These are phyloP conservation scores for Melanophora roralis DNA, from an alignment of 2,888 invertebrate species.

Conservation along the genomic window DNA sequence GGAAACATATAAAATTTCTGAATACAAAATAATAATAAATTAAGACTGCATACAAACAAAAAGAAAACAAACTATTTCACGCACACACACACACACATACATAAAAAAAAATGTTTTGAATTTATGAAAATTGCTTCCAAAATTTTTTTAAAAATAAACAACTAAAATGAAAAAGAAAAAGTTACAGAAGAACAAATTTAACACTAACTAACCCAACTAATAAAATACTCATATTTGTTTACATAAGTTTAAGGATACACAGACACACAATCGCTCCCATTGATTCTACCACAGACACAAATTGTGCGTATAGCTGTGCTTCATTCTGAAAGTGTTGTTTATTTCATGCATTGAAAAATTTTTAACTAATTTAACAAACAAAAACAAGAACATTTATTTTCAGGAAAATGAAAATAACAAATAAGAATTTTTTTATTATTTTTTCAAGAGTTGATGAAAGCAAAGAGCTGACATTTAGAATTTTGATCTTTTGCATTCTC, in stretches of 20 bases:
- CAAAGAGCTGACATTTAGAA: too few species aligned
- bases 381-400: conserved; percentile 19
- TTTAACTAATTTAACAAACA: conserved; percentile 8
- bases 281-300: conserved; percentile 32
- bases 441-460: not conserved
- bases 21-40: conserved; percentile 45
- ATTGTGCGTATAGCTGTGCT: not conserved
- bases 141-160: conserved; percentile 34
- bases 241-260: not conserved
- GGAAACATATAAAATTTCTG: conserved; percentile 38
- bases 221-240: conserved; percentile 25
- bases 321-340: too few species aligned
- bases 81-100: too few species aligned
- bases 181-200: conserved; percentile 54
- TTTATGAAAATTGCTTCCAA: conserved; percentile 65
- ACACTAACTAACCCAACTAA: conserved; percentile 64
- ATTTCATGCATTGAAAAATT: not conserved
- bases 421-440: not conserved
- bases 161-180: conserved; percentile 15
- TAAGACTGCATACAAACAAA: conserved; percentile 19
- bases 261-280: not conserved
- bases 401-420: not conserved
- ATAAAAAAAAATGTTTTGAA: conserved; percentile 60
- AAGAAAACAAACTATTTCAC: not conserved
- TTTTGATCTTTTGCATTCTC: too few species aligned